A percentile compares a stretch with the other conserved stretches of the same genome.
phyloP scores from a whole-genome alignment of 2,113 vertebrate genomes.

The Labrus mixtus region DNA sequence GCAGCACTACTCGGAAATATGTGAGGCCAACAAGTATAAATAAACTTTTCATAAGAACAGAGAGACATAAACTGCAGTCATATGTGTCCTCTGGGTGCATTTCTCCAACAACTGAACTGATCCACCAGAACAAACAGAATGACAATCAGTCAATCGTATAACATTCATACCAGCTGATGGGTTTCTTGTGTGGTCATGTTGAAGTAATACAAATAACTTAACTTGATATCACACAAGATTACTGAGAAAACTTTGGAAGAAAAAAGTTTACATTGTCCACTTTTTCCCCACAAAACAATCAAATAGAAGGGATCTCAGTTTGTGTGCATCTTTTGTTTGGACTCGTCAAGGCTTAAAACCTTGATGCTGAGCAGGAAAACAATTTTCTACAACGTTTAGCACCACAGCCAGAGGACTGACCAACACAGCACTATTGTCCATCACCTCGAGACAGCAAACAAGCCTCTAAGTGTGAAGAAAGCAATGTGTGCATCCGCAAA shows the following conservation, averaged over 20 bases:
- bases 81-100: background rate
- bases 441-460: slow-evolving; percentile 29
- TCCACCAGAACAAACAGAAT: background rate
- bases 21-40: background rate
- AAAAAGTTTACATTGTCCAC: background rate
- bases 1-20: slow-evolving; percentile 34
- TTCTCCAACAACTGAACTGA: background rate
- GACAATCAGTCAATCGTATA: background rate
- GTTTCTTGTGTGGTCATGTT: background rate
- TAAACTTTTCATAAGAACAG: slow-evolving; percentile 6
- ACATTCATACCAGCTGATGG: slow-evolving; percentile 5
- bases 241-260: background rate
- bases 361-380: slow-evolving; percentile 44
- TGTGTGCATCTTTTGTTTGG: background rate
- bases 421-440: slow-evolving; percentile 15
- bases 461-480: slow-evolving; percentile 7
- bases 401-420: slow-evolving; percentile 42
- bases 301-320: slow-evolving; percentile 1
- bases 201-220: background rate
- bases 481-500: slow-evolving; percentile 12
- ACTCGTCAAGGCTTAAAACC: slow-evolving; percentile 27
- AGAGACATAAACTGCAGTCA: slow-evolving; percentile 15
- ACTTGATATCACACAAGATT: background rate
- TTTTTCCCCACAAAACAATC: slow-evolving; percentile 13
- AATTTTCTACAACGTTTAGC: slow-evolving; percentile 45